Evolutionary conservation across 2,797 vertebrate genomes (phyloP), one percentile per base, ranked within the genome.

Genomic region (Apodemus agrarius): DNA sequence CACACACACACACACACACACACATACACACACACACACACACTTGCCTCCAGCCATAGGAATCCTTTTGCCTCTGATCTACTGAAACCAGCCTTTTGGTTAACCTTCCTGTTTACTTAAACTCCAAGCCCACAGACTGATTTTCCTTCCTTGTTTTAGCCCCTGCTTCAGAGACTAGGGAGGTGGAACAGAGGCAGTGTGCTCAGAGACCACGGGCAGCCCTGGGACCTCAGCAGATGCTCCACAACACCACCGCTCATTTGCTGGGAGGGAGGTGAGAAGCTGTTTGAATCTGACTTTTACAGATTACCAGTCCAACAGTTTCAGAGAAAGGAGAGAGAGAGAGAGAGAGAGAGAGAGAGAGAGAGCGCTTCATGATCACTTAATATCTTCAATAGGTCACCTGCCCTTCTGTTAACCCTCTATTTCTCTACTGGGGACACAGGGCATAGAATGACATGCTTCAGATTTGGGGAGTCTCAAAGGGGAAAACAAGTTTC

Each of bases 71-170:
- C 90, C 76, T 92, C 90, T 79, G 43, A 74, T 94, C 92, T 94
- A 94, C 94, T 84, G 63, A 97, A 97, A 96, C 89, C 84, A 95
- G 80, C 17, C 88, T 95, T 95, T 94, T 67, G 84, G 81, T 96
- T 96, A 96, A 95, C 93, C 78, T 31, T 1, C 34, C 37, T 69
- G 29, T 81, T 52, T 91, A 84, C 95, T 97, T 97, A 94, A 97
- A 98, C 80, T 91, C 91, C 89, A 96, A 93, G 82, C 0, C 0
- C 43, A 91, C 65, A 46, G 22, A 46, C n/a, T 88, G 46, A 94
- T 94, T 65, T 90, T 89, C 24, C 59, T 97, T 95, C 80, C 94
- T 95, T 96, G 54, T 91, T 96, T 92, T 91, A 92, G 76, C 93
- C 88, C 3, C 34, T 82, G 54, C 57, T 92, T 93, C 46, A 89